These are phyloP conservation scores for Dolichotis patagonum DNA, from an alignment of 2,113 vertebrate species.

Conservation along the genomic window DNA sequence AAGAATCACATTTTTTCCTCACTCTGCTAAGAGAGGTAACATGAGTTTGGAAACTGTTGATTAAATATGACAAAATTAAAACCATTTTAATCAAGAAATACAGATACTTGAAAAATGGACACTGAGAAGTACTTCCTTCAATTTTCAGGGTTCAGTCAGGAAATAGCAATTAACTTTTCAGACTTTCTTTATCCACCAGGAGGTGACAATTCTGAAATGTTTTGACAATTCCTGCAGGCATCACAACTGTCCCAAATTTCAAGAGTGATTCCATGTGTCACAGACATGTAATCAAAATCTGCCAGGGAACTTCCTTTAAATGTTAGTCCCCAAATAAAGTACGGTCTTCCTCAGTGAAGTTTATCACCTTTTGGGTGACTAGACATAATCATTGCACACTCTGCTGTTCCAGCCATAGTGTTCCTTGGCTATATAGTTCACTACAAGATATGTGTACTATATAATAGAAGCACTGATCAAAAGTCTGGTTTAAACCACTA, in stretches of 20 bases:
- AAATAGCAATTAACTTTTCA: constrained; percentile 68
- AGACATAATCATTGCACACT: background rate
- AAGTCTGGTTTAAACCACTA: background rate
- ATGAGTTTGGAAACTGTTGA: background rate
- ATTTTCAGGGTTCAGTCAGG: constrained; percentile 8
- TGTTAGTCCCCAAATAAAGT: background rate
- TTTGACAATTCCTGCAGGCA: constrained; percentile 26
- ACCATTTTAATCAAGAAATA: constrained; percentile 51
- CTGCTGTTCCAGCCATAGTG: background rate
- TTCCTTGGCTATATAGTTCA: background rate
- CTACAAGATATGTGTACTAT: background rate
- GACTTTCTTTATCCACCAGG: constrained; percentile 11
- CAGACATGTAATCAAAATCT: background rate
- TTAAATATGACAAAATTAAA: constrained; percentile 45
- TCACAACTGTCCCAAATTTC: constrained; percentile 5
- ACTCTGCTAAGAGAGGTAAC: background rate
- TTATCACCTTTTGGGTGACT: background rate
- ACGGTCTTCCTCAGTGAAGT: background rate
- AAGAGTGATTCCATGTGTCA: background rate
- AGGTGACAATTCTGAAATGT: constrained; percentile 22
- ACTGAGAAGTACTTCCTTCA: constrained; percentile 50
- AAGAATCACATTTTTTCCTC: background rate
- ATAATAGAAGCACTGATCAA: constrained; percentile 2
- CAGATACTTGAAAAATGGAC: constrained; percentile 24
- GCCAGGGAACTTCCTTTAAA: background rate